Evolutionary conservation across 2,797 vertebrate genomes (phyloP), one percentile per base, ranked within the genome.

Genomic region (Urophycis tenuis): DNA sequence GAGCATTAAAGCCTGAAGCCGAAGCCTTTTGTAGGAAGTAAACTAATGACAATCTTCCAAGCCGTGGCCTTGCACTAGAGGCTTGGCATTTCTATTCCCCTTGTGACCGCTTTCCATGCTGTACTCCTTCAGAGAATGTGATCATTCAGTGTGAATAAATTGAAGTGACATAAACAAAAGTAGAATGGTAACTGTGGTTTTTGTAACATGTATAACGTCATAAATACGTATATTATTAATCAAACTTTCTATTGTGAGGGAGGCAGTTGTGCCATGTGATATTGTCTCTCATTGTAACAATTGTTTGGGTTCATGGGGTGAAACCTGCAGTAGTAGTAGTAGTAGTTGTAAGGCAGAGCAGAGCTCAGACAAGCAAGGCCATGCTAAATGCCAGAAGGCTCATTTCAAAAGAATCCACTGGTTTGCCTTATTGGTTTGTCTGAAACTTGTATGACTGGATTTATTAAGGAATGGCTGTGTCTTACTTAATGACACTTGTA

Each of bases 81-180:
- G n/a, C 60, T 25, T 8, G 60, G 60, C 25, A 12, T 11, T 67
- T 64, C 22, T 4, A 19, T 75, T 77, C 14, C 41, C 69, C 30
- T 17, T 33, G 15, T 64, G 49, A 74, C 32, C 35, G 32, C 35
- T 73, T 36, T 17, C 25, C 41, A 32, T 35, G 19, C 33, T 67
- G 71, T 64, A 35, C 39, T 77, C 73, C 75, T 74, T 83, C 53
- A 36, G n/a, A 84, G 75, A 87, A 79, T 86, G 83, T 84, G 84
- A n/a, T 75, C 74, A 31, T 78, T 86, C 36, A 36, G 71, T 78
- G 78, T 82, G 75, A 29, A 72, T 39, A 36, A 84, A 75, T 75
- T 71, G 67, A 76, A 76, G 53, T 74, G 87, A 88, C 83, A 77
- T 84, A 33, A 25, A 71, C 29, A 74, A 25, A 22, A 53, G n/a